A percentile compares a stretch with the other conserved stretches of the same genome.
Conservation (phyloP, 2,888 invertebrate species). For the Odontocolon sp. region DNA sequence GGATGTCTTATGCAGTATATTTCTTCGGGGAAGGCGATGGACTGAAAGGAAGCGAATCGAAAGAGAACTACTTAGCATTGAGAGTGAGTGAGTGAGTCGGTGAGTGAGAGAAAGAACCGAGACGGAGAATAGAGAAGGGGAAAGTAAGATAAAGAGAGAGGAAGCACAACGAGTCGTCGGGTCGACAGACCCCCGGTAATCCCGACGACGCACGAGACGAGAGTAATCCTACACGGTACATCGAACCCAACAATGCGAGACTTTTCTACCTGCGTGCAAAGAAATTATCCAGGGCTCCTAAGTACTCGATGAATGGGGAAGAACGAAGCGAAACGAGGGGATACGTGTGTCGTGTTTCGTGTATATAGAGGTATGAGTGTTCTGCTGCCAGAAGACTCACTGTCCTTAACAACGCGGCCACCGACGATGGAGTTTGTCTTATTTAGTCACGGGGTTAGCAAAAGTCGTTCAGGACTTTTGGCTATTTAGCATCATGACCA, state of each 20-base stretch:
- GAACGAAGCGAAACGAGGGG: background rate
- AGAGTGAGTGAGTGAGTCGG: constrained; percentile 1
- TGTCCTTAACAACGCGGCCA: constrained; percentile 41
- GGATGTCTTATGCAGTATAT: constrained; percentile 22
- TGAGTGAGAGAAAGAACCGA: background rate
- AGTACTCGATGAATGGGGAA: constrained; percentile 55
- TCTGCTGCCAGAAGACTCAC: background rate
- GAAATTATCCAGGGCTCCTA: constrained; percentile 57
- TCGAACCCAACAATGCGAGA: constrained; percentile 59
- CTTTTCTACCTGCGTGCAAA: constrained; percentile 61
- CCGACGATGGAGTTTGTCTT: constrained; percentile 51
- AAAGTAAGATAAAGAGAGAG: background rate
- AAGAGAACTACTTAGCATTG: constrained; percentile 59
- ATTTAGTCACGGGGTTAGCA: constrained; percentile 52
- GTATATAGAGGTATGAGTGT: background rate
- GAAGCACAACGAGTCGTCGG: constrained; percentile 24
- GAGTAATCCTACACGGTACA: constrained; percentile 62
- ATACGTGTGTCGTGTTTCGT: background rate
- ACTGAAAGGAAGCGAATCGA: constrained; percentile 60
- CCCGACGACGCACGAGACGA: constrained; percentile 35
- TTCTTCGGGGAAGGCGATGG: constrained; percentile 47
- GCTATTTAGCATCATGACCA: background rate
- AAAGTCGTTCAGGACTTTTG: constrained; percentile 10
- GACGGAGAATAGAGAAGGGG: background rate
- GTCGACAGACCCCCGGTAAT: constrained; percentile 55